Conservation (phyloP, 2,113 vertebrate genomes). For the Rhipidura dahli region DNA sequence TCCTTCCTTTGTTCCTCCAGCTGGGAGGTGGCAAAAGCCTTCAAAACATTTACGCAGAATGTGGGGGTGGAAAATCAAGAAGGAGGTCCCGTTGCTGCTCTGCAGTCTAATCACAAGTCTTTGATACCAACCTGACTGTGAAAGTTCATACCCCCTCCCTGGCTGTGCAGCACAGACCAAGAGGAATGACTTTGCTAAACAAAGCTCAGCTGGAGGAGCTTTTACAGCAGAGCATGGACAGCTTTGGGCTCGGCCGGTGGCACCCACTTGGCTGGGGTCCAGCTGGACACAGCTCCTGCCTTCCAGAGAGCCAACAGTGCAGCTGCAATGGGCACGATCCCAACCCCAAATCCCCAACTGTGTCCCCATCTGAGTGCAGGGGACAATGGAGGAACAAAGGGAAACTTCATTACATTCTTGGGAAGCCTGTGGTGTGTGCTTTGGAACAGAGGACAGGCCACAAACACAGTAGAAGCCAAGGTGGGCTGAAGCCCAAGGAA, state of each 20-base stretch:
- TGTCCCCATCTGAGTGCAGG: neutral
- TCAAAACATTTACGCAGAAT: neutral
- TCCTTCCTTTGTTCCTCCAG: neutral
- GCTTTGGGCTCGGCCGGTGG: neutral
- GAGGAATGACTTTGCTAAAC: neutral
- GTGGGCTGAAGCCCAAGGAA: neutral
- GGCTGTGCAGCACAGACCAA: neutral
- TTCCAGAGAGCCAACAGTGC: neutral
- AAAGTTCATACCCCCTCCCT: neutral
- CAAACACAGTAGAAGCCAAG: neutral
- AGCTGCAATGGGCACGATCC: neutral
- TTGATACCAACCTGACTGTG: neutral
- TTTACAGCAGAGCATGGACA: neutral
- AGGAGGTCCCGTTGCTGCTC: neutral
- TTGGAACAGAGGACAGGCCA: neutral
- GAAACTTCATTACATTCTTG: neutral
- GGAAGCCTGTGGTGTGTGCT: neutral
- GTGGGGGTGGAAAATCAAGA: neutral
- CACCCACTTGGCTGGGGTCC: neutral
- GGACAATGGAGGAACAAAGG: neutral
- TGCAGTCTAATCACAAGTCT: neutral
- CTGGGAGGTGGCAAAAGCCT: neutral
- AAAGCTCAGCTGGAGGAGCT: neutral
- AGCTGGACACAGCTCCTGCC: neutral
- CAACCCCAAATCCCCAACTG: fast-evolving